phyloP scores from a whole-genome alignment of 2,888 invertebrate genomes.

The Bombyx huttoni region DNA sequence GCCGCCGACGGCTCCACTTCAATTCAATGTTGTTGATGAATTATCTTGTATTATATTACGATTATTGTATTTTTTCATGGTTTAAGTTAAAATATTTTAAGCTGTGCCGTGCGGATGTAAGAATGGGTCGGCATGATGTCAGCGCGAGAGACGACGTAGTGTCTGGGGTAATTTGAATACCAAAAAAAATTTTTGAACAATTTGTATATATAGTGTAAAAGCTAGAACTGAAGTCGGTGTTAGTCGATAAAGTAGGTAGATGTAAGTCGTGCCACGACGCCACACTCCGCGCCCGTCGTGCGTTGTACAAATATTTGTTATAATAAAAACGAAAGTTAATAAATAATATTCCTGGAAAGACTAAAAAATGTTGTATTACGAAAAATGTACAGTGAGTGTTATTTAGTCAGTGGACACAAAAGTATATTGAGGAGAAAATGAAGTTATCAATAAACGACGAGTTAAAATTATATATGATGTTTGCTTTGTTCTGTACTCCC shows the following conservation, averaged over 20 bases:
- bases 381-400: conserved; percentile 73
- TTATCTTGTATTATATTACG: conserved; percentile 64
- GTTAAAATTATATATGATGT: conserved; percentile 64
- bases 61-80: conserved; percentile 68
- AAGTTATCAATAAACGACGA: conserved; percentile 71
- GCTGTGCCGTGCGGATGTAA: conserved; percentile 53
- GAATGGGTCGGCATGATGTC: conserved; percentile 37
- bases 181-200: conserved; percentile 68
- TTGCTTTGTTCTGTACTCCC: conserved; percentile 59
- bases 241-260: conserved; percentile 60
- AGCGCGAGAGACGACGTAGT: conserved; percentile 52
- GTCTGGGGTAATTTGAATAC: conserved; percentile 66
- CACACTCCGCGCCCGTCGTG: conserved; percentile 60
- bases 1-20: conserved; percentile 35
- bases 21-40: conserved; percentile 63
- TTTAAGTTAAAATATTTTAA: conserved; percentile 65
- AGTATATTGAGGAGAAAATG: conserved; percentile 67
- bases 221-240: conserved; percentile 52
- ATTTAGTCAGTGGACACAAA: conserved; percentile 74
- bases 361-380: conserved; percentile 67
- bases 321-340: conserved; percentile 61
- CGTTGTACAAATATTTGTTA: conserved; percentile 72
- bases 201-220: conserved; percentile 69
- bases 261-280: conserved; percentile 65
- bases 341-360: conserved; percentile 59